These are phyloP conservation scores for Rhegmatorhina hoffmannsi DNA, from an alignment of 2,113 vertebrate genomes.

Conservation along the genomic window DNA sequence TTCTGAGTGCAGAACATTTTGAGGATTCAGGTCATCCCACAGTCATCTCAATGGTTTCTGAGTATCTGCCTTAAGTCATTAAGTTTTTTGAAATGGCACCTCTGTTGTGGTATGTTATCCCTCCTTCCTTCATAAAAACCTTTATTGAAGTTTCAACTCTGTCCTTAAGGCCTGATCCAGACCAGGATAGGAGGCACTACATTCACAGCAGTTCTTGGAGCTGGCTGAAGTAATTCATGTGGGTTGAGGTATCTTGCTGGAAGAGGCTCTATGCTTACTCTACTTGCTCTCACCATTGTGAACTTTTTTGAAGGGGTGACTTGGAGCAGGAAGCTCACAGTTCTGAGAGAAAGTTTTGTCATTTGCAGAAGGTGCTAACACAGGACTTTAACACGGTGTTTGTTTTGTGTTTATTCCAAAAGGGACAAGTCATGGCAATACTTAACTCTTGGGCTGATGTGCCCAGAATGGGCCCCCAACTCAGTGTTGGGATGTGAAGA, in stretches of 20 bases:
- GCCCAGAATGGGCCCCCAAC: background rate
- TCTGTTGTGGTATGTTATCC: conserved; percentile 62
- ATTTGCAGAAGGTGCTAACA: background rate
- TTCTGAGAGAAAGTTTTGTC: background rate
- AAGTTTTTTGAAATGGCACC: conserved; percentile 23
- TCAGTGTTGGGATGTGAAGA: background rate
- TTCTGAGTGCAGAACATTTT: background rate
- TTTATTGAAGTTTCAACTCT: conserved; percentile 39
- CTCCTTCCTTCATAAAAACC: conserved; percentile 32
- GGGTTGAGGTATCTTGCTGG: background rate
- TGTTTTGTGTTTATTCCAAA: background rate
- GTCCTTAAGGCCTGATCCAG: conserved; percentile 59
- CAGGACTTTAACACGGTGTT: background rate
- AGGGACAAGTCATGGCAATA: background rate
- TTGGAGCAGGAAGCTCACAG: background rate
- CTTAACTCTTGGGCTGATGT: background rate
- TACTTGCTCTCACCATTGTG: background rate
- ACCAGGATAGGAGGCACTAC: conserved; percentile 28
- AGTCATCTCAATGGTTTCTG: conserved; percentile 48
- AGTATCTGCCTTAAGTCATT: conserved; percentile 62
- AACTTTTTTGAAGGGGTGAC: background rate
- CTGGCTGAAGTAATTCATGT: background rate
- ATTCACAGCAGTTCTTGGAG: background rate
- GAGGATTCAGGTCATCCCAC: conserved; percentile 56
- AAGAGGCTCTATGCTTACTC: background rate